phyloP scores from a whole-genome alignment of 2,113 vertebrate genomes.

The Petaurus breviceps region DNA sequence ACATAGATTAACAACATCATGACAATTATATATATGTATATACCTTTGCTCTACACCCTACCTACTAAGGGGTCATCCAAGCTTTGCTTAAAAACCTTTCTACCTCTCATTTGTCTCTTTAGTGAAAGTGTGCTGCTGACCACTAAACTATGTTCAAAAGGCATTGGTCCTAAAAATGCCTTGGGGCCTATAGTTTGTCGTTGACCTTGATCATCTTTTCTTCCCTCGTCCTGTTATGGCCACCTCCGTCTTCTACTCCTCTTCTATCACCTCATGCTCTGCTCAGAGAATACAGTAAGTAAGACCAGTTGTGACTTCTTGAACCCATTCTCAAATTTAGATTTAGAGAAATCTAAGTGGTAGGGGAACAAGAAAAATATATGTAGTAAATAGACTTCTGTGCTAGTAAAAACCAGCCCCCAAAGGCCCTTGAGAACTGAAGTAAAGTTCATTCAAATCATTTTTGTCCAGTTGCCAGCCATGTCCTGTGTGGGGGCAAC shows the following conservation, averaged over 20 bases:
- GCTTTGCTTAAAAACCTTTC: background rate
- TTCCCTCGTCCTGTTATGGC: no score
- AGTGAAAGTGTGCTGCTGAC: background rate
- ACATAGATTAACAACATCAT: background rate
- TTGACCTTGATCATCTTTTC: background rate
- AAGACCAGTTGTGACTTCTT: background rate
- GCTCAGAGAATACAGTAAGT: background rate
- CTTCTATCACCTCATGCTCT: background rate
- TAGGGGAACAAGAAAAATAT: background rate
- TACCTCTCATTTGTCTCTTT: background rate
- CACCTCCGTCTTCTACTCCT: background rate
- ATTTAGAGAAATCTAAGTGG: background rate
- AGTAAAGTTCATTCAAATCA: background rate
- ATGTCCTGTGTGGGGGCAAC: conserved; percentile 5
- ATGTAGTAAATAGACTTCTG: background rate
- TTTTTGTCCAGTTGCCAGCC: conserved; percentile 11
- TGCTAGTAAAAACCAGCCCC: conserved; percentile 3
- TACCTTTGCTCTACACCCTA: background rate
- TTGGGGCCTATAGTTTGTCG: background rate
- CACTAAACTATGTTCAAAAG: background rate
- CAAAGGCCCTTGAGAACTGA: background rate
- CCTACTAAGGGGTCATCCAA: background rate
- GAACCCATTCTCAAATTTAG: conserved; percentile 4
- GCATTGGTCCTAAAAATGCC: background rate
- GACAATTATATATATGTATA: background rate